Evolutionary conservation across 2,888 invertebrate species (phyloP).

Genomic region (Atrina japonica): DNA sequence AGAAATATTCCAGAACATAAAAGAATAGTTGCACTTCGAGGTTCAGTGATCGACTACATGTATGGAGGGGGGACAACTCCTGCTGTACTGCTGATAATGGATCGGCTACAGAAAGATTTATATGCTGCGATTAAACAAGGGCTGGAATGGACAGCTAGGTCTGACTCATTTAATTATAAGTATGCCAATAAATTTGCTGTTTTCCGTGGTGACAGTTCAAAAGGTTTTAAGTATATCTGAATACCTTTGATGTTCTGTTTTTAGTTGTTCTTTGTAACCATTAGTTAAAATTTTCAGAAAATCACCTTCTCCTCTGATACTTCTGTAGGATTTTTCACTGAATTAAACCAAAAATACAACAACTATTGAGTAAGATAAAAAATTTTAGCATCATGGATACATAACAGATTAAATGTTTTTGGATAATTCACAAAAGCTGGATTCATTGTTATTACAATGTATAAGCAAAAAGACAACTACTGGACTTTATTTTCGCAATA

Average conservation of each 20-base stretch:
- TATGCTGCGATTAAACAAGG: conserved; percentile 89
- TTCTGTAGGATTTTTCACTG: no score
- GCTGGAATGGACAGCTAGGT: conserved; percentile 83
- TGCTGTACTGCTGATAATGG: conserved; percentile 91
- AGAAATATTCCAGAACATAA: conserved; percentile 92
- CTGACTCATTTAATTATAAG: conserved; percentile 20
- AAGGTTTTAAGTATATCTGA: not conserved
- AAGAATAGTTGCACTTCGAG: conserved; percentile 85
- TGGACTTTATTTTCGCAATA: no score
- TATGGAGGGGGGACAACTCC: conserved; percentile 86
- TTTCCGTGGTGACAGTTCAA: not conserved
- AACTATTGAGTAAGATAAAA: no score
- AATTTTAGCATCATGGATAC: no score
- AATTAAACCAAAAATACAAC: no score
- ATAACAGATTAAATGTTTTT: no score
- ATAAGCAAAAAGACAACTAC: no score
- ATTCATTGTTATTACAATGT: no score
- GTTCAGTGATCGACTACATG: conserved; percentile 90
- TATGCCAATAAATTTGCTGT: not conserved
- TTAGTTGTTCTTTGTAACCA: no score
- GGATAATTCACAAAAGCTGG: no score
- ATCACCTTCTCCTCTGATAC: no score
- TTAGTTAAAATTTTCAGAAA: no score
- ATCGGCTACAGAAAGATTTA: conserved; percentile 87
- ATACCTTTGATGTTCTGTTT: not conserved